Evolutionary conservation across 2,113 vertebrate species (phyloP), one percentile per base, ranked within the genome.

Genomic region (Cynopterus brachyotis): DNA sequence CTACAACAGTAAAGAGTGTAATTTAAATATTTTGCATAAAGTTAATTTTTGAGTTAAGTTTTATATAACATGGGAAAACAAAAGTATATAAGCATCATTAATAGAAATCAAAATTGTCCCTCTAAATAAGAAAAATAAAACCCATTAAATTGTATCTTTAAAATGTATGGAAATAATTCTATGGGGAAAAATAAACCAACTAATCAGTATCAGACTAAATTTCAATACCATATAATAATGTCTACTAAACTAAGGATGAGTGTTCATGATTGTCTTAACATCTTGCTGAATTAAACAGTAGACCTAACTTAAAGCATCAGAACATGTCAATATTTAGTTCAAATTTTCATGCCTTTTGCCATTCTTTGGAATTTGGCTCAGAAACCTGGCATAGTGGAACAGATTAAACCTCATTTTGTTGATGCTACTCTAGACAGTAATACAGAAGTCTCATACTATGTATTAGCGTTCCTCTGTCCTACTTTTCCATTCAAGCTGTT

Each of bases 11-110:
- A 73, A 22, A 96, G 89, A 91, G 47, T 84, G 13, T 32, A 90
- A 95, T 94, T 87, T 90, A 94, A 91, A 37, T 3, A 76, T 57
- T 91, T 82, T 92, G 3, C 37, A 91, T 89, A 37, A 92, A 78
- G 15, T 86, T 93, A 95, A 82, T 42, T 89, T 81, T 55, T 64
- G 26, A 66, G 37, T 62, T 85, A 76, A 84, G 8, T 79, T 85
- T 82, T 69, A 0, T 30, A 55, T 22, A 20, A 7, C 5, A 55
- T 69, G 26, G 60, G 50, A 75, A 85, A 75, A 42, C 5, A 90
- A 78, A 72, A 24, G 40, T 59, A 40, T 26, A 1, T 70, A 35
- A 60, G 15, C 40, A 70, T 82, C 11, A 85, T 42, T 91, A 55
- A 88, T 96, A 86, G 57, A 95, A 81, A 40, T 40, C 2, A 15